Evolutionary conservation across 2,888 invertebrate species (phyloP).

Genomic region (Scaptomyza flava): DNA sequence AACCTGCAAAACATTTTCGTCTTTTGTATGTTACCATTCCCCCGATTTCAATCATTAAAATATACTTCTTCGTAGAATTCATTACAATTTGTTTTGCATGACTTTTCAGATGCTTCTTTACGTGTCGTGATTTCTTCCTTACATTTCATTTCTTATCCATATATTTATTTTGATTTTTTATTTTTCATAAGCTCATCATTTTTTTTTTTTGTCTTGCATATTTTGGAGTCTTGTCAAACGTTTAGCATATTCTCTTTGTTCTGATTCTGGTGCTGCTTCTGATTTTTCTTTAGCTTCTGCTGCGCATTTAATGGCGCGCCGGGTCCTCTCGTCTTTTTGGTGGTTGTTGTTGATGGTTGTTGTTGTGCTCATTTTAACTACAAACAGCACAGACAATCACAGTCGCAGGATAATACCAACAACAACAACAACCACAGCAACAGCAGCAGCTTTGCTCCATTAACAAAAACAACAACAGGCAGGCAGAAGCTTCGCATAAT

Average conservation of each 20-base stretch:
- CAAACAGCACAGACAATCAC: slow-evolving; percentile 74
- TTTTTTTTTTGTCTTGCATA: slow-evolving; percentile 26
- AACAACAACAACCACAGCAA: slow-evolving; percentile 12
- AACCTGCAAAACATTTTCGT: slow-evolving; percentile 12
- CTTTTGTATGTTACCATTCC: background rate
- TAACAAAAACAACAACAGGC: slow-evolving; percentile 70
- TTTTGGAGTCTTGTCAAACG: slow-evolving; percentile 58
- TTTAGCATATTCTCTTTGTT: slow-evolving; percentile 77
- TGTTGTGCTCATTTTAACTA: slow-evolving; percentile 68
- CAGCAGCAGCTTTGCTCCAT: slow-evolving; percentile 67
- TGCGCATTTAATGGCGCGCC: slow-evolving; percentile 57
- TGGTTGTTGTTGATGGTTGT: slow-evolving; percentile 38
- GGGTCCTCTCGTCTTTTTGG: slow-evolving; percentile 32
- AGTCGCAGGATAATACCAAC: slow-evolving; percentile 72
- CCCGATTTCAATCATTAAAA: background rate
- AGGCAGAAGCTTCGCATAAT: slow-evolving; percentile 70
- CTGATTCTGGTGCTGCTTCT: slow-evolving; percentile 36
- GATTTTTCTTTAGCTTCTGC: slow-evolving; percentile 56
- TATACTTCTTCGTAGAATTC: slow-evolving; percentile 15
- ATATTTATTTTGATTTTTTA: slow-evolving; percentile 17
- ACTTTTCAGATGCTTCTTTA: slow-evolving; percentile 14
- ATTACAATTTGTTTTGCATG: slow-evolving; percentile 8
- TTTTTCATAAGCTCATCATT: slow-evolving; percentile 40
- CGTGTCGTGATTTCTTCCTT: slow-evolving; percentile 35
- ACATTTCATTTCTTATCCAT: slow-evolving; percentile 9